Conservation (phyloP, 2,113 vertebrate genomes). For the Oreocharis arfaki region DNA sequence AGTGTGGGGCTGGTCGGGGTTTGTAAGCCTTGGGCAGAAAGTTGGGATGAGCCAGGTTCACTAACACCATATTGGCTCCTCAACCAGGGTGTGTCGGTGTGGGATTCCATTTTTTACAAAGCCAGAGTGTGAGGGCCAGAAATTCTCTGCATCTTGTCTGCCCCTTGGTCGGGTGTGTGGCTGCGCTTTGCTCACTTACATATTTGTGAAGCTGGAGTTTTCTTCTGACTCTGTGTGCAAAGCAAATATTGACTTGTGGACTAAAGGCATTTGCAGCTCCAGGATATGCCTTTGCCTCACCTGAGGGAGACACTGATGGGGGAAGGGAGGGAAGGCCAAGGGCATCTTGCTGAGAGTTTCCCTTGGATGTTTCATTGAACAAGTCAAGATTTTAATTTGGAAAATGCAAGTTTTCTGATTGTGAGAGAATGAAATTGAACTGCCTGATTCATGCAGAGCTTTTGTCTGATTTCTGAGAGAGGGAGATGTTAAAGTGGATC, state of each 20-base stretch:
- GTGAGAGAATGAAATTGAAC: neutral
- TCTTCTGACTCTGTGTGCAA: neutral
- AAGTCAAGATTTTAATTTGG: neutral
- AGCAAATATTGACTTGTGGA: slow-evolving; percentile 65
- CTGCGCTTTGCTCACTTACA: neutral
- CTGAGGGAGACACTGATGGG: neutral
- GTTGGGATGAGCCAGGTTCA: neutral
- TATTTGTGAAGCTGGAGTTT: neutral
- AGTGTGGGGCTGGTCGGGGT: accelerated
- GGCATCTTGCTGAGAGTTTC: neutral
- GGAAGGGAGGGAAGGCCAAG: neutral
- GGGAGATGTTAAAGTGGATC: neutral
- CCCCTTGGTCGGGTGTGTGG: neutral
- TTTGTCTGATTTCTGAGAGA: neutral
- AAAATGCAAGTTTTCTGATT: neutral
- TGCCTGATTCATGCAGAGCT: neutral
- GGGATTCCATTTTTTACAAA: neutral
- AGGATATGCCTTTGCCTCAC: neutral
- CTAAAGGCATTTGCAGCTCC: slow-evolving; percentile 9
- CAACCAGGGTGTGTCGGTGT: accelerated
- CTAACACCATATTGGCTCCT: neutral
- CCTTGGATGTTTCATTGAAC: neutral
- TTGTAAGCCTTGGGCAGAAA: neutral
- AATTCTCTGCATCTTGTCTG: neutral
- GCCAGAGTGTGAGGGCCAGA: neutral